Evolutionary conservation across 2,888 invertebrate species (phyloP), one percentile per base, ranked within the genome.

Genomic region (Seira sanloemensis): DNA sequence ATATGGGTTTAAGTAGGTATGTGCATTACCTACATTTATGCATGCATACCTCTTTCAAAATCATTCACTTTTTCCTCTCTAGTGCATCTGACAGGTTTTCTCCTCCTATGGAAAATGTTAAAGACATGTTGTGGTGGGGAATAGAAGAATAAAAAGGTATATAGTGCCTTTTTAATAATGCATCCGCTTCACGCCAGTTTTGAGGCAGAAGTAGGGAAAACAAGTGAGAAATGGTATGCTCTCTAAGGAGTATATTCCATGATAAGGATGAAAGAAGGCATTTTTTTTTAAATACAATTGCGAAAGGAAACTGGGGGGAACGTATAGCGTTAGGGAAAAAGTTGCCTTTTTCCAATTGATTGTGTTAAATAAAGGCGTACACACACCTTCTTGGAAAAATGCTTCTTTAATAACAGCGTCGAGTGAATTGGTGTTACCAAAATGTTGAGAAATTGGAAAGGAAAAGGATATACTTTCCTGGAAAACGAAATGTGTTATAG

Each of bases 1-100:
- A 58, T 58, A 58, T 58, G 58, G 18, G 16, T 37, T 58, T 16
- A 58, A 58, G 58, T 58, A 58, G 58, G 58, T 58, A 58, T 58
- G 58, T 58, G 58, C 58, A 58, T 58, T 58, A 58, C 58, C 58
- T 58, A 58, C 58, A 58, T 58, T 58, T 58, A 58, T 58, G 58
- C 58, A 58, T 58, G 58, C 58, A 58, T 58, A 58, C 58, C 58
- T 58, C n/a, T 7, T 16, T 16, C 16, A 58, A 58, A 18, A n/a
- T 58, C 2, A 58, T 58, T 58, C 58, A 18, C 12, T 37, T 37
- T 37, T 37, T 58, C 58, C 2, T 16, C 58, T 58, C 58, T 58
- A 9, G 7, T 58, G 58, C 58, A 58, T 58, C 58, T n/a, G 58
- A 58, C 58, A 37, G 37, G 37, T 12, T 37, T 37, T 37, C 12